Evolutionary conservation across 2,888 invertebrate species (phyloP), one percentile per base, ranked within the genome.

Genomic region (Axea sp.): DNA sequence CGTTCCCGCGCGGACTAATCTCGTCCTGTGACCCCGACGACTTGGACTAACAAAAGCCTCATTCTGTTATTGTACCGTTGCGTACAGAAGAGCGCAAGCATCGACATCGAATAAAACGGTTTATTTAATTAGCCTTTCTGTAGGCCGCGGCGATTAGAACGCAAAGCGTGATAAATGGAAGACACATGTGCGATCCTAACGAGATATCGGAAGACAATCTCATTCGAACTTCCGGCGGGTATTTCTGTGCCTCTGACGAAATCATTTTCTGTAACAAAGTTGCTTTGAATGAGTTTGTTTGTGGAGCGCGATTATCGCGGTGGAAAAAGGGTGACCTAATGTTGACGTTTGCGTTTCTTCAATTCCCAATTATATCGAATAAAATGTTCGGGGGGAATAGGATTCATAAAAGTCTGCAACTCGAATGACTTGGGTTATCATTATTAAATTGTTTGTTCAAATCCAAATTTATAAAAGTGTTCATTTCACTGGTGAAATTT

Each of bases 1-100:
- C 9, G 69, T 77, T 77, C 78, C 41, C 37, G 41, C 31, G 2
- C 57, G n/a, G 1, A 51, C 51, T 80, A 80, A 80, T 82, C 79
- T 80, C 77, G 79, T 80, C 80, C 79, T 79, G 73, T 80, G 80
- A 80, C 79, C 81, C 79, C 67, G 31, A 30, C 71, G 73, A 76
- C 57, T 77, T 73, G 15, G 51, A 37, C 75, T 59, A 80, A 83
- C 81, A 86, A 84, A 82, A 83, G 84, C 67, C 78, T 79, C 81
- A 79, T 83, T 81, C 82, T 83, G 80, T 83, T 82, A 78, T 84
- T 85, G 83, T 68, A 57, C 81, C 83, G 81, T 84, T 83, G 78
- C 76, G 68, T 75, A 77, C 71, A 49, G 76, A 76, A 80, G 73
- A 78, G 75, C 78, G 79, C 72, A 17, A 55, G 69, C 64, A 57